Evolutionary conservation across 2,113 vertebrate species (phyloP), one percentile per base, ranked within the genome.

Genomic region (Nyctereutes procyonoides): DNA sequence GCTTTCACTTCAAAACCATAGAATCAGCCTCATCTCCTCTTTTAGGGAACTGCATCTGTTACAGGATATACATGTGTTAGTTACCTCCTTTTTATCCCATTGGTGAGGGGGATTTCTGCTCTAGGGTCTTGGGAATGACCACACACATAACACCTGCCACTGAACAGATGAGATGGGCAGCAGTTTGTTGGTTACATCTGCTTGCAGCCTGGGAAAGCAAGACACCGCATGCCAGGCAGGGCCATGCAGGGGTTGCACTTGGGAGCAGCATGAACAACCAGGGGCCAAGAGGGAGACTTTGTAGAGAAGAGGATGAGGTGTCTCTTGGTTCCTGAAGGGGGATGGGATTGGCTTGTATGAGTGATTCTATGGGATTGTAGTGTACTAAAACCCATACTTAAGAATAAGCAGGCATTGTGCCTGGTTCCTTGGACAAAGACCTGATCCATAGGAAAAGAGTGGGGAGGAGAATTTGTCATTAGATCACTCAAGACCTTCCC

Each of bases 141-240:
- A 4, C 58, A 87, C 32, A 51, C 62, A 14, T 11, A 38, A 51
- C 20, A 60, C 30, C n/a, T 38, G 22, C 51, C 32, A 3, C 63
- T 22, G 38, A 32, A 53, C 55, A 24, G 55, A 9, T 53, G 24
- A 62, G 38, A 73, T 3, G 0, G 5, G 20, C 38, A 53, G 32
- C 24, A 32, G 5, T 22, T n/a, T 38, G 13, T 81, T 62, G n/a
- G 16, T 60, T n/a, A 69, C 0, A 12, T 22, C 24, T 8, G 17
- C 20, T 87, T 55, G 10, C 12, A 62, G 55, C 30, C 69, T 8
- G 5, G 38, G 20, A 19, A 4, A n/a, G n/a, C 38, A 55, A 24
- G 26, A 8, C 11, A 8, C 3, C 12, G 13, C 3, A 20, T 0
- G 12, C 12, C 56, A 53, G 0, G 0, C 81, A 13, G 69, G 8